Percentiles rank a stretch among this genome's conserved stretches.
Evolutionary conservation across 2,888 invertebrate genomes (phyloP).

Genomic region (Linyphia triangularis): DNA sequence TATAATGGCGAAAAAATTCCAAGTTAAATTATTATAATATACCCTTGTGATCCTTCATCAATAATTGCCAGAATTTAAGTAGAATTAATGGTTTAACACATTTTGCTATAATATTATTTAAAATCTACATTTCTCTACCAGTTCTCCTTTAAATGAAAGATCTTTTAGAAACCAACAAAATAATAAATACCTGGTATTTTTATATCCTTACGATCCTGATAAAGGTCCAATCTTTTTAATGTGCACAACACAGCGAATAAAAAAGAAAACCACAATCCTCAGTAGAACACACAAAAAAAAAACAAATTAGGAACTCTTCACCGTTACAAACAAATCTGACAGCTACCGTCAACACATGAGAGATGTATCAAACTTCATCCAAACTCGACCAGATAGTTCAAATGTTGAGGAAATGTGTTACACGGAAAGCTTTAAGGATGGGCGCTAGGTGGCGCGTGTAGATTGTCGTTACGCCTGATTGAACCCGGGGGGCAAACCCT

Average conservation of each 20-base stretch:
- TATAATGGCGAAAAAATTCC: too few species aligned
- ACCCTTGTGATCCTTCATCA: too few species aligned
- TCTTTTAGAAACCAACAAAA: too few species aligned
- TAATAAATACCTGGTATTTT: slow-evolving; percentile 11
- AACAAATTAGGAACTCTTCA: slow-evolving; percentile 28
- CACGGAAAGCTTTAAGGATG: slow-evolving; percentile 49
- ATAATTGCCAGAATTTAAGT: too few species aligned
- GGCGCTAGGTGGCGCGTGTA: slow-evolving; percentile 48
- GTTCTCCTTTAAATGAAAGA: too few species aligned
- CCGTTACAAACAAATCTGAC: slow-evolving; percentile 15
- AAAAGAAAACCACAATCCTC: not conserved
- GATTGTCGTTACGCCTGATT: slow-evolving; percentile 38
- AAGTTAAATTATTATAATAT: too few species aligned
- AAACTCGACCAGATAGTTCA: slow-evolving; percentile 42
- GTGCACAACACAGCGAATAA: not conserved
- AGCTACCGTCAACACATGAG: not conserved
- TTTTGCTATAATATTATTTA: too few species aligned
- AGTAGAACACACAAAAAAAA: not conserved
- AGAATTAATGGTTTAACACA: too few species aligned
- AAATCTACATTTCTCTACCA: too few species aligned
- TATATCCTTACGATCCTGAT: slow-evolving; percentile 1
- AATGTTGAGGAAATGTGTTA: slow-evolving; percentile 54
- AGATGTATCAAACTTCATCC: slow-evolving; percentile 15
- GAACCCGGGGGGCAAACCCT: slow-evolving; percentile 8
- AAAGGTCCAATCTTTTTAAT: not conserved